Evolutionary conservation across 2,113 vertebrate species (phyloP), one percentile per base, ranked within the genome.

Genomic region (Corythoichthys intestinalis): DNA sequence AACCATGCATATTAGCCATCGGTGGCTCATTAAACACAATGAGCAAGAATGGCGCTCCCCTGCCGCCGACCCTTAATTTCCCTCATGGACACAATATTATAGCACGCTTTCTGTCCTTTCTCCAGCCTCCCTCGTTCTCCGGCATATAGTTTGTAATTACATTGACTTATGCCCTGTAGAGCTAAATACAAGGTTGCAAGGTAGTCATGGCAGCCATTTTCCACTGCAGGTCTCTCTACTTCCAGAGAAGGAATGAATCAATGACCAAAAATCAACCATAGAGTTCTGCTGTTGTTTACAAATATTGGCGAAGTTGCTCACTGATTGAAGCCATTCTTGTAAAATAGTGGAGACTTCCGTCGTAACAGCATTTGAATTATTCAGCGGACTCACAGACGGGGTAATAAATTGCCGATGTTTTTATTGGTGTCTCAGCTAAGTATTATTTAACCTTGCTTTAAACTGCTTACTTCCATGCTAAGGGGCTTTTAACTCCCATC

Each of bases 361-460:
- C 82, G 84, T 86, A 86, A 89, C 78, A 72, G 79, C 80, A 75
- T 70, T 79, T 91, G 72, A 90, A 90, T 90, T 83, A 91, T 90
- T 91, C 77, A 90, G 79, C 74, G 79, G 77, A 84, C 87, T 84
- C 64, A 82, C 85, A 85, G 88, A 82, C 74, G 46, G 2, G 81
- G 81, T 92, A 91, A 92, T 92, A 92, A 92, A 91, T 91, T 91
- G 88, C 78, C 75, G 77, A 88, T 86, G 83, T 86, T 87, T 89
- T 89, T 88, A 91, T 90, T 90, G 90, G 87, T 90, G 86, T 83
- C 86, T 90, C 74, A 65, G 86, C 88, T 89, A 91, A 93, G 90
- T 90, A 91, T 91, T 91, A 91, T 92, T 92, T 93, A 93, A 92
- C 91, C 90, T 89, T 86, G 85, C 86, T 93, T 89, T 91, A 92